Evolutionary conservation across 1,140 invertebrate genomes (phyloP).

Genomic region (Trichonephila clavipes): DNA sequence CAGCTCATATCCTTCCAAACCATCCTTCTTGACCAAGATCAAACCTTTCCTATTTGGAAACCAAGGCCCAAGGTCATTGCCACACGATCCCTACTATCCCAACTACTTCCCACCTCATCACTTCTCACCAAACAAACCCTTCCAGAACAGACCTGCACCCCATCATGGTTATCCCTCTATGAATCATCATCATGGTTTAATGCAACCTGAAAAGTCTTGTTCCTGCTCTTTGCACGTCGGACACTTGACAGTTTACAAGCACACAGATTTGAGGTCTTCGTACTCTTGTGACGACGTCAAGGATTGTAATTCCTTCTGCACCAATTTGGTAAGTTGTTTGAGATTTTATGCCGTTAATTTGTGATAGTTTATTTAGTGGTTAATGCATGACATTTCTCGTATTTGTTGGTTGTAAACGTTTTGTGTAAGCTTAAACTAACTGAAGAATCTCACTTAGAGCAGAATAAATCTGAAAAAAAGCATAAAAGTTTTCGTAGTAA

Average conservation of each 20-base stretch:
- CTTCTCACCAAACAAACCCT: conserved; percentile 55
- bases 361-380: too few species aligned
- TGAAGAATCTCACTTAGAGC: too few species aligned
- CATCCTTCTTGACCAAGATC: conserved; percentile 60
- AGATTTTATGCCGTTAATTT: background rate
- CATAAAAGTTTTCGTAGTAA: too few species aligned
- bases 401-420: too few species aligned
- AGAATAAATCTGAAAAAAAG: too few species aligned
- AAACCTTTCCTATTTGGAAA: conserved; percentile 70
- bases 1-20: conserved; percentile 17
- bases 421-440: too few species aligned
- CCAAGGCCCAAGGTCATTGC: conserved; percentile 40
- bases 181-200: background rate
- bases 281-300: conserved; percentile 61
- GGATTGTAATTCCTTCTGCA: conserved; percentile 75
- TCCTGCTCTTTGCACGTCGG: conserved; percentile 71
- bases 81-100: conserved; percentile 65
- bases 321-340: conserved; percentile 65
- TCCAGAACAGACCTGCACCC: conserved; percentile 45
- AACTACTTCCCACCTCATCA: conserved; percentile 62
- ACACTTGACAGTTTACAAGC: conserved; percentile 69
- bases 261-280: conserved; percentile 70
- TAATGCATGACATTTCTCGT: too few species aligned
- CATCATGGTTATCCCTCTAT: conserved; percentile 26
- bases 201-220: conserved; percentile 54